Evolutionary conservation across 2,797 vertebrate species (phyloP).

Genomic region (Ctenosaura bakeri): DNA sequence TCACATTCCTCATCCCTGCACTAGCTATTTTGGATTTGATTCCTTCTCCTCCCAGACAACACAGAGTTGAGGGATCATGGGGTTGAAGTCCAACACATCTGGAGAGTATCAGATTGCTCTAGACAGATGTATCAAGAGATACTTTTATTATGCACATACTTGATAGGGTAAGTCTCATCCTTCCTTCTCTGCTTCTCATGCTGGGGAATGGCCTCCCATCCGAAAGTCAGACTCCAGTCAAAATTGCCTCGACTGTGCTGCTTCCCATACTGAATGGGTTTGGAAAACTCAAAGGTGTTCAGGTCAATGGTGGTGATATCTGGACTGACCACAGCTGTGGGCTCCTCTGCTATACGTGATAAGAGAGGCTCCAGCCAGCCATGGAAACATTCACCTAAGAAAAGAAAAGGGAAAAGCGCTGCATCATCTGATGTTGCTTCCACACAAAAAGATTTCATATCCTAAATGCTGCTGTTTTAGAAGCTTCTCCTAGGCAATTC

Average conservation of each 20-base stretch:
- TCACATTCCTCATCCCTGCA: too few species aligned
- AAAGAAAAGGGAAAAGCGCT: background rate
- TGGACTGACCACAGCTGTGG: conserved; percentile 92
- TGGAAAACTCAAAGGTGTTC: conserved; percentile 89
- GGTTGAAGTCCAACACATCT: background rate
- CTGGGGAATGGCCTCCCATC: conserved; percentile 90
- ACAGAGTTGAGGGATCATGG: background rate
- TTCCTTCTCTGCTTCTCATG: conserved; percentile 86
- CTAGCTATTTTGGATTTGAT: background rate
- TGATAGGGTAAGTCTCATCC: conserved; percentile 95
- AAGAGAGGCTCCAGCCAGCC: conserved; percentile 96
- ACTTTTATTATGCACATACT: conserved; percentile 80
- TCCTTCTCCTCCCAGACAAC: background rate
- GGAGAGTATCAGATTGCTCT: background rate
- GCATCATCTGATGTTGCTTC: background rate
- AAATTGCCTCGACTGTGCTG: conserved; percentile 94
- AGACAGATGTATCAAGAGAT: background rate
- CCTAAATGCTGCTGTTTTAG: background rate
- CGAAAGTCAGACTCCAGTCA: conserved; percentile 94
- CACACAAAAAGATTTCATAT: background rate
- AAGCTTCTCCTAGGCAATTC: background rate
- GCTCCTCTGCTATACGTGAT: conserved; percentile 91
- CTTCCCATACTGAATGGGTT: conserved; percentile 82
- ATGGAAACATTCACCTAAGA: conserved; percentile 93
- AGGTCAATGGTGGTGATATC: conserved; percentile 94